Percentiles rank a stretch among this genome's conserved stretches.
phyloP scores from a whole-genome alignment of 2,797 vertebrate species.

The Phrynocephalus guinanensis region DNA sequence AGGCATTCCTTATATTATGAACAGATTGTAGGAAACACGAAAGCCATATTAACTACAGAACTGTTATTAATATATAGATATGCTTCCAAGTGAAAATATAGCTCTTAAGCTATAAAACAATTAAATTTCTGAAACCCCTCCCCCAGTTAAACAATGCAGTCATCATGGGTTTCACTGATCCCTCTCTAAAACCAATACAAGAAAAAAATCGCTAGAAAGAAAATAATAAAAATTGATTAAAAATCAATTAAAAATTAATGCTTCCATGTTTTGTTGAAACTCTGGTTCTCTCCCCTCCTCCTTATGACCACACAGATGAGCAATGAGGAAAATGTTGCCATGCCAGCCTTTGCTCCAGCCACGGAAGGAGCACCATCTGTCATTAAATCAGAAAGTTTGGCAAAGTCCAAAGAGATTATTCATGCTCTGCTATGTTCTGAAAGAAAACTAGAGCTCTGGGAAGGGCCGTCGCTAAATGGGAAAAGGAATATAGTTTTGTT shows the following conservation, averaged over 20 bases:
- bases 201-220: too few relatives aligned
- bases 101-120: constrained; percentile 25
- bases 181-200: too few relatives aligned
- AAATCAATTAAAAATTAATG: too few relatives aligned
- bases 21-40: constrained; percentile 39
- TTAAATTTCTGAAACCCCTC: not conserved
- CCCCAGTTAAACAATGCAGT: too few relatives aligned
- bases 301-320: constrained; percentile 44
- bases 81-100: constrained; percentile 32
- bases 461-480: not conserved
- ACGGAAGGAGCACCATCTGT: constrained; percentile 58
- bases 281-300: constrained; percentile 26
- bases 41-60: constrained; percentile 35
- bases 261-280: constrained; percentile 47
- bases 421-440: constrained; percentile 54
- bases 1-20: not conserved
- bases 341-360: constrained; percentile 46
- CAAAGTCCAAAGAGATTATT: constrained; percentile 53
- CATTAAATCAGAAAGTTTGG: constrained; percentile 59
- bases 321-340: constrained; percentile 49
- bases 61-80: constrained; percentile 28
- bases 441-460: constrained; percentile 22
- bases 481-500: not conserved
- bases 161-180: too few relatives aligned
- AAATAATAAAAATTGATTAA: too few relatives aligned